Evolutionary conservation across 2,797 vertebrate genomes (phyloP).

Genomic region (Carduelis carduelis): DNA sequence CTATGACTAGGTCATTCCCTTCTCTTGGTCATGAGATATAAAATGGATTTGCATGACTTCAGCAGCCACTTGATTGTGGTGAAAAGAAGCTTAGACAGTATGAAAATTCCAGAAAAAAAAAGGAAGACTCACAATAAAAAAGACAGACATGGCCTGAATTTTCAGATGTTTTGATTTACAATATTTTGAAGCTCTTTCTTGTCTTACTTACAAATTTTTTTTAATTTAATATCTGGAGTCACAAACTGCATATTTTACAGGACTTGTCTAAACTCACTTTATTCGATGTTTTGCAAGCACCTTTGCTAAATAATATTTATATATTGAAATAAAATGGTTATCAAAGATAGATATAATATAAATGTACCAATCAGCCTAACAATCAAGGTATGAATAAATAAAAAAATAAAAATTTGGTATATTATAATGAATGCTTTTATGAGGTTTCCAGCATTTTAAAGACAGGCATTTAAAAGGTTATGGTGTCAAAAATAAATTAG

Average conservation of each 20-base stretch:
- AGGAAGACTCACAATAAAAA: neutral
- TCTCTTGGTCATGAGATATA: neutral
- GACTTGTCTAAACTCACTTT: neutral
- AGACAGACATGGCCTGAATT: neutral
- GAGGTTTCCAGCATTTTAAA: neutral
- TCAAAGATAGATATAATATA: neutral
- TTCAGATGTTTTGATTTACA: neutral
- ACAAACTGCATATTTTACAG: neutral
- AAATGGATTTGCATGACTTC: neutral
- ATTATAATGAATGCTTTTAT: neutral
- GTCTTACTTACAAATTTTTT: neutral
- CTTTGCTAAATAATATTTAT: neutral
- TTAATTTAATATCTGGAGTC: neutral
- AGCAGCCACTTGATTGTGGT: neutral
- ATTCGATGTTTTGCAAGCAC: neutral
- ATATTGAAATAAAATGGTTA: neutral
- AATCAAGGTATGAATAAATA: neutral
- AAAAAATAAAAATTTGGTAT: neutral
- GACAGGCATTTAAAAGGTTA: neutral
- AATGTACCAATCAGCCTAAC: neutral
- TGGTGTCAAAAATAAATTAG: neutral
- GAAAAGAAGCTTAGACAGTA: neutral
- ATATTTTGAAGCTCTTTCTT: neutral
- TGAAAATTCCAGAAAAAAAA: neutral
- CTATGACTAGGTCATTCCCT: accelerated